phyloP scores from a whole-genome alignment of 1,140 invertebrate genomes.

The Hestina assimilis region DNA sequence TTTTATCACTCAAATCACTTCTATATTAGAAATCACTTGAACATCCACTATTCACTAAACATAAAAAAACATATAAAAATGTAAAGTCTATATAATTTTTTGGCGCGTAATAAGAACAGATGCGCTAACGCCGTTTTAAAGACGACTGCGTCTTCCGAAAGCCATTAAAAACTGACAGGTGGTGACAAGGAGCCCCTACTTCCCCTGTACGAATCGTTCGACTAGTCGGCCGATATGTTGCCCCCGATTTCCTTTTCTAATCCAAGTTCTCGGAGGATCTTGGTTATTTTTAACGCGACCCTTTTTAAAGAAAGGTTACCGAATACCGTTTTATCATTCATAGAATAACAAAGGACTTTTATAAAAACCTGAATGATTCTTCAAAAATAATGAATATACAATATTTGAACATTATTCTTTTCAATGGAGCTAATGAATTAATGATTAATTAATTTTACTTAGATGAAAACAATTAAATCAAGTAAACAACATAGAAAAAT shows the following conservation, averaged over 20 bases:
- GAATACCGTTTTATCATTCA: conserved; percentile 21
- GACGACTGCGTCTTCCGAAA: conserved; percentile 65
- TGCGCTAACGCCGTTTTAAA: conserved; percentile 54
- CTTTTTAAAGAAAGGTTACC: conserved; percentile 18
- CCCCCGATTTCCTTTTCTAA: conserved; percentile 23
- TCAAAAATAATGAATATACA: no score
- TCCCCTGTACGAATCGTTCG: conserved; percentile 45
- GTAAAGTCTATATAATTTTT: conserved; percentile 22
- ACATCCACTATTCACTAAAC: neutral
- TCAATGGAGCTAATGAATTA: no score
- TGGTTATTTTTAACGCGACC: conserved; percentile 27
- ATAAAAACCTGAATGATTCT: neutral
- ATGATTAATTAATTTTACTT: no score
- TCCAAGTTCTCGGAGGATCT: conserved; percentile 14
- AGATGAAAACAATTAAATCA: neutral
- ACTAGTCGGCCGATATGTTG: conserved; percentile 37
- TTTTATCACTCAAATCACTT: conserved; percentile 1
- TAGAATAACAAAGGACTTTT: neutral
- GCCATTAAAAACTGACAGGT: conserved; percentile 66
- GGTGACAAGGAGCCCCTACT: conserved; percentile 65
- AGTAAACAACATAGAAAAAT: conserved; percentile 2
- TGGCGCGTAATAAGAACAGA: conserved; percentile 62
- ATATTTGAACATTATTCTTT: no score
- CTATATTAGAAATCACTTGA: conserved; percentile 10
- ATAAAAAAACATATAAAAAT: neutral